Conservation (phyloP, 1,140 invertebrate genomes). For the Heliconius congener region DNA sequence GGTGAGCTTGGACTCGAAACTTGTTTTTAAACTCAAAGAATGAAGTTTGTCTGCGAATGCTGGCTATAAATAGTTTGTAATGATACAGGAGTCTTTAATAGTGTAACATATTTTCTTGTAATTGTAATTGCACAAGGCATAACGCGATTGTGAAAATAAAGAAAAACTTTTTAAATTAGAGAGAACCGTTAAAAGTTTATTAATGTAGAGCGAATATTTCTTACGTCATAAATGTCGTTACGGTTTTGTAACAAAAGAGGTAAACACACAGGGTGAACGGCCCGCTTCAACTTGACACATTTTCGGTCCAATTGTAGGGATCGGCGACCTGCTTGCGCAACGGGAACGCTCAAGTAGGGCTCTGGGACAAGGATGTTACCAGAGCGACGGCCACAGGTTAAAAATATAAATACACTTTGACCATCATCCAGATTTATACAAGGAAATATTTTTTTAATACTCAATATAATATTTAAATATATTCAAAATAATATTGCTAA, state of each 20-base stretch:
- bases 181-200: not conserved
- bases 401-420: constrained; percentile 20
- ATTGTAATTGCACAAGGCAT: constrained; percentile 1
- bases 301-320: constrained; percentile 77
- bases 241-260: constrained; percentile 47
- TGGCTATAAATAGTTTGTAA: constrained; percentile 41
- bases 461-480: not conserved
- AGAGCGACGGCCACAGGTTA: constrained; percentile 15
- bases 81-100: constrained; percentile 33
- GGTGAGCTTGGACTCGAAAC: constrained; percentile 38
- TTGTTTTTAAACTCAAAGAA: constrained; percentile 42
- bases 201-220: not conserved
- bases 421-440: not conserved
- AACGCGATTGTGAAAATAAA: not conserved
- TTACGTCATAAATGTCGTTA: not conserved
- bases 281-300: constrained; percentile 79
- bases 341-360: constrained; percentile 65
- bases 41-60: constrained; percentile 39
- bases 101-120: constrained; percentile 11
- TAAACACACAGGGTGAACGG: constrained; percentile 70
- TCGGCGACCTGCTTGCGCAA: constrained; percentile 73
- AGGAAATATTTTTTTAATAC: not conserved
- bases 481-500: not conserved
- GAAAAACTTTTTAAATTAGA: not conserved
- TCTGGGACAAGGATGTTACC: constrained; percentile 49